A percentile compares a stretch with the other conserved stretches of the same genome.
phyloP scores from a whole-genome alignment of 2,888 invertebrate genomes.

The Monochamus alternatus region DNA sequence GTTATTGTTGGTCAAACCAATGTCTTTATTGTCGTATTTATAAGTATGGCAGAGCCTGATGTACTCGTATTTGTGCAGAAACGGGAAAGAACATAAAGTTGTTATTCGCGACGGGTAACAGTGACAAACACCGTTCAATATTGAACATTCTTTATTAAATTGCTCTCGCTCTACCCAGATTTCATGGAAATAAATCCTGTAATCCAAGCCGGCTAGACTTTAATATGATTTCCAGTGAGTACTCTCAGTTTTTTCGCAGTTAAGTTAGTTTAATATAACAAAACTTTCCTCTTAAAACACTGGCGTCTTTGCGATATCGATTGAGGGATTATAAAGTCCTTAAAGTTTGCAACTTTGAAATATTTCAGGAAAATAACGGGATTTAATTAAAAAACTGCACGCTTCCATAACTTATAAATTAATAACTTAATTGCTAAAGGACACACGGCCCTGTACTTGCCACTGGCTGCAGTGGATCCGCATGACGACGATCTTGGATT shows the following conservation, averaged over 20 bases:
- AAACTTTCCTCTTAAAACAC: constrained; percentile 38
- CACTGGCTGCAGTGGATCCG: background rate
- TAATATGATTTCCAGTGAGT: constrained; percentile 37
- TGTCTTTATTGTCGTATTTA: too few species aligned
- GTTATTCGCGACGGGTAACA: background rate
- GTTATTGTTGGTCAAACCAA: too few species aligned
- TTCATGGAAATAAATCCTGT: constrained; percentile 27
- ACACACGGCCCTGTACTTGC: constrained; percentile 15
- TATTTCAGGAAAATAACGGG: constrained; percentile 30
- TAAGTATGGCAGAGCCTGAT: too few species aligned
- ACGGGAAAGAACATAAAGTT: background rate
- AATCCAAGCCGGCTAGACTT: constrained; percentile 26
- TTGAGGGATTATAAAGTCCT: constrained; percentile 35
- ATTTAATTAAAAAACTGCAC: constrained; percentile 27
- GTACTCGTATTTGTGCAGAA: too few species aligned
- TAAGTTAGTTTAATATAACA: constrained; percentile 34
- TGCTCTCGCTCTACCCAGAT: background rate
- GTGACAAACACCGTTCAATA: constrained; percentile 10
- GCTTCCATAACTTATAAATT: constrained; percentile 17
- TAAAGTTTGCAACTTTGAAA: constrained; percentile 34
- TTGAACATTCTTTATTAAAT: constrained; percentile 25
- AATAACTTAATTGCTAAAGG: constrained; percentile 25
- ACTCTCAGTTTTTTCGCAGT: constrained; percentile 32
- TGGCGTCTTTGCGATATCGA: constrained; percentile 28
- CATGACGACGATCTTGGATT: background rate